Evolutionary conservation across 92 coral and sea anemone genomes (phyloP).

Genomic region (Zoanthus solanderi): DNA sequence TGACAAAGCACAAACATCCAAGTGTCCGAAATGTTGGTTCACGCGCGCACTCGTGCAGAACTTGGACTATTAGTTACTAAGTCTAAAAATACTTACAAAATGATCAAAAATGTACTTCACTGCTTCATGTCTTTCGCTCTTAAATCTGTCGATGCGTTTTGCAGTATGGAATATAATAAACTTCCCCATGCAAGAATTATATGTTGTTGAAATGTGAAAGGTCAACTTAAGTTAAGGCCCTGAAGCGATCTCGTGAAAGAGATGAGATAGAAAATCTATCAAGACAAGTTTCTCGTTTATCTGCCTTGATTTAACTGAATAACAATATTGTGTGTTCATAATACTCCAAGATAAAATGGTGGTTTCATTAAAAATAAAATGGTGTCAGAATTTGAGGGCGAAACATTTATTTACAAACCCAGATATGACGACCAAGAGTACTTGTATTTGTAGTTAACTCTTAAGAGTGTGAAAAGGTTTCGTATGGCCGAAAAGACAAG

Average conservation of each 20-base stretch:
- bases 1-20: constrained; percentile 5
- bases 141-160: constrained; percentile 25
- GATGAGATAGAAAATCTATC: background rate
- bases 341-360: no score
- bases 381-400: no score
- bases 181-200: background rate
- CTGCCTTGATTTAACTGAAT: background rate
- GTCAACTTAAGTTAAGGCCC: background rate
- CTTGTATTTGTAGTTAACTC: background rate
- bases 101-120: background rate
- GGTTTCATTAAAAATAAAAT: no score
- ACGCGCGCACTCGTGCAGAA: constrained; percentile 16
- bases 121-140: background rate
- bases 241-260: background rate
- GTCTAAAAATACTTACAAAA: background rate
- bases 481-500: no score
- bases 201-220: constrained; percentile 29
- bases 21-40: background rate
- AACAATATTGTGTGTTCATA: background rate
- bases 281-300: background rate
- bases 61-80: background rate
- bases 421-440: background rate
- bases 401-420: no score
- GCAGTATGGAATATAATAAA: background rate
- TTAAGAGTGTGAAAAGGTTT: no score